Evolutionary conservation across 2,888 invertebrate species (phyloP), one percentile per base, ranked within the genome.

Genomic region (Caenorhabditis sp.): DNA sequence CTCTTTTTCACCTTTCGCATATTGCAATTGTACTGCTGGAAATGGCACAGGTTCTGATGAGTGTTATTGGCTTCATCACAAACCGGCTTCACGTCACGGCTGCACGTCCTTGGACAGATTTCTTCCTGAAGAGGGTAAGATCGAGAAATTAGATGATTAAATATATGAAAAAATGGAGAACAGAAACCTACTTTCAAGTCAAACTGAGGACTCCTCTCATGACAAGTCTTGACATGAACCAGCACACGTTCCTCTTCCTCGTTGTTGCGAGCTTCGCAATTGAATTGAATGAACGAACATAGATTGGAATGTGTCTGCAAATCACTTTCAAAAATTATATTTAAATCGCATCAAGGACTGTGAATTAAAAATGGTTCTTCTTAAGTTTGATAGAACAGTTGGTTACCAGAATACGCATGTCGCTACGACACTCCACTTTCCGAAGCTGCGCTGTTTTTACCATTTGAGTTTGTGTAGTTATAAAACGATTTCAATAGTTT

Each of bases 41-140:
- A 90, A 35, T 85, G 82, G 79, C 90, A 90, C 51, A 90, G 74
- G 77, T 90, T 90, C 51, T 84, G 85, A 77, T 90, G 88, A 22
- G 90, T 90, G 60, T 85, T 82, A 35, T 86, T 83, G 50, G 84
- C 87, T 80, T 90, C 90, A 82, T 89, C 89, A 69, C 88, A 88
- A 35, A 89, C 89, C 13, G 88, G 88, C 62, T 85, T 87, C 79
- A 82, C 74, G 44, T 88, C 83, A 50, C 80, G 77, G 18, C 80
- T 85, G 55, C 76, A 84, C 8, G 64, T 67, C 68, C 58, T 55
- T 37, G 83, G 83, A 65, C 83, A 83, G 35, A 83, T 50, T 65
- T 82, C 76, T 35, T 80, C 83, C 79, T 83, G 58, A 32, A 53
- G 51, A 58, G 18, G 9, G 15, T 58, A 35, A 32, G 22, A 44